A percentile compares a stretch with the other conserved stretches of the same genome.
Evolutionary conservation across 2,113 vertebrate genomes (phyloP).

Genomic region (Cisticola juncidis): DNA sequence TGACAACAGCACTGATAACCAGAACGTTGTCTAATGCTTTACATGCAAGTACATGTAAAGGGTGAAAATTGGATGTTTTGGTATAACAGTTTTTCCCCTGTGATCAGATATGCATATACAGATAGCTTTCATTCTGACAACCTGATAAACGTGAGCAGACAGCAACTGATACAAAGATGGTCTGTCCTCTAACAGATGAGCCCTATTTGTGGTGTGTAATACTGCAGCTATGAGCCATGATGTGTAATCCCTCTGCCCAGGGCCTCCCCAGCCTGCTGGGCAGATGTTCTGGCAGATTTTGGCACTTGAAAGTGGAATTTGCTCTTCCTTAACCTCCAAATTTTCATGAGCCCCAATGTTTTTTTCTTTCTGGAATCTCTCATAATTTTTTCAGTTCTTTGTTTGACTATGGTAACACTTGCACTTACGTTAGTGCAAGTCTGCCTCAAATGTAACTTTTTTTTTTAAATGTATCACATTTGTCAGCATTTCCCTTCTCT

Average conservation of each 20-base stretch:
- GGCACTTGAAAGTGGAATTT: background rate
- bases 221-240: background rate
- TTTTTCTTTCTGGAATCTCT: background rate
- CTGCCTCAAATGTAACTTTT: background rate
- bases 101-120: background rate
- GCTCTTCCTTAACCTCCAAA: background rate
- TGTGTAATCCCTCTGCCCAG: background rate
- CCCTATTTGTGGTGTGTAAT: background rate
- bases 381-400: background rate
- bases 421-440: background rate
- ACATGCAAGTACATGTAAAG: background rate
- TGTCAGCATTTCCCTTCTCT: background rate
- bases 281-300: background rate
- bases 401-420: background rate
- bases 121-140: background rate
- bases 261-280: background rate
- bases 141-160: background rate
- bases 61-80: background rate
- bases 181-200: background rate
- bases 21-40: background rate
- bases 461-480: background rate
- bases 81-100: background rate
- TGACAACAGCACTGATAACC: background rate
- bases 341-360: background rate
- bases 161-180: fast-evolving